A percentile compares a stretch with the other conserved stretches of the same genome.
phyloP scores from a whole-genome alignment of 2,797 vertebrate genomes.

The Telmatherina bonti region DNA sequence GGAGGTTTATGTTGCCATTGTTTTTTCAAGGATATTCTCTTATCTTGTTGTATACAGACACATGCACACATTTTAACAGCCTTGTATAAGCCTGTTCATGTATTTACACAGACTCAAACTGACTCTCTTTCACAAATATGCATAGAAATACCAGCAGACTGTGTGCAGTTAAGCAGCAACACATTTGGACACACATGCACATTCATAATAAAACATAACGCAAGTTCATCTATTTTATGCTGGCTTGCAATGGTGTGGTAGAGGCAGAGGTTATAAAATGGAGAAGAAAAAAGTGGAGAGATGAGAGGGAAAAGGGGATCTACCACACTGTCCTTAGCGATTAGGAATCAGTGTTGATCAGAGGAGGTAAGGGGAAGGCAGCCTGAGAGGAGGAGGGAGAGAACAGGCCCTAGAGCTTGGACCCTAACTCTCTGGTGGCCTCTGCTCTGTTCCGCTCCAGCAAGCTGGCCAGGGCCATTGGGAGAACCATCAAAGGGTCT shows the following conservation, averaged over 20 bases:
- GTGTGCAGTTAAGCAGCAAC: constrained; percentile 32
- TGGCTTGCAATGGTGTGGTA: constrained; percentile 21
- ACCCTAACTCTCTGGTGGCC: constrained; percentile 74
- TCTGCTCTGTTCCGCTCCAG: constrained; percentile 72
- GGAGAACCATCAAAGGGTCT: constrained; percentile 81
- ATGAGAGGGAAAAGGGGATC: constrained; percentile 65
- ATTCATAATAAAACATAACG: neutral
- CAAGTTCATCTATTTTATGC: constrained; percentile 36
- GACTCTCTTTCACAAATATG: constrained; percentile 53
- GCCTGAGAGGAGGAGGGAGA: constrained; percentile 60
- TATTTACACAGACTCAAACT: constrained; percentile 64
- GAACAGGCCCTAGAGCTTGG: constrained; percentile 63
- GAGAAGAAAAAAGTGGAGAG: constrained; percentile 53
- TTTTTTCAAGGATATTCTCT: constrained; percentile 75
- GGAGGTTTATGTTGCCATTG: constrained; percentile 74
- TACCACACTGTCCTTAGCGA: constrained; percentile 76
- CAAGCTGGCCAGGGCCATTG: constrained; percentile 67
- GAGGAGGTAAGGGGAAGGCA: constrained; percentile 60
- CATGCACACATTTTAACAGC: constrained; percentile 70
- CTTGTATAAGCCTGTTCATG: constrained; percentile 60
- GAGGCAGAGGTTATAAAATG: constrained; percentile 50
- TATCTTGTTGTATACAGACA: constrained; percentile 73
- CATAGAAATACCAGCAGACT: constrained; percentile 42
- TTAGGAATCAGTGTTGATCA: constrained; percentile 84
- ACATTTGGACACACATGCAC: constrained; percentile 25